Percentiles rank a stretch among this genome's conserved stretches.
These are phyloP conservation scores for Xenopus tropicalis DNA, from an alignment of 2,113 vertebrate genomes.

Conservation along the genomic window UCB_Xtro_10.0 CM004452.2:33873501-33874000, in stretches of 20 bases:
- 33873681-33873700: slow-evolving; percentile 56
- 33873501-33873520: slow-evolving; percentile 6
- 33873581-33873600: slow-evolving; percentile 16
- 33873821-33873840: slow-evolving; percentile 18
- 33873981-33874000: too few relatives aligned
- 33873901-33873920: neutral
- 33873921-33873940: too few relatives aligned
- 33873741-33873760: slow-evolving; percentile 58
- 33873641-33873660: slow-evolving; percentile 52
- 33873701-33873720: slow-evolving; percentile 67
- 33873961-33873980: too few relatives aligned
- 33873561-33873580: neutral
- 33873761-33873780: slow-evolving; percentile 39
- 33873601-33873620: neutral
- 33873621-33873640: slow-evolving; percentile 5
- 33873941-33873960: too few relatives aligned
- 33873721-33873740: slow-evolving; percentile 62
- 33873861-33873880: slow-evolving; percentile 12
- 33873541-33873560: slow-evolving; percentile 21
- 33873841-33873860: neutral
- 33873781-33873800: slow-evolving; percentile 48
- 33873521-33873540: neutral
- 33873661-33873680: slow-evolving; percentile 56
- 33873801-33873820: slow-evolving; percentile 28
- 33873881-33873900: neutral